Evolutionary conservation across 1,140 invertebrate genomes (phyloP), one percentile per base, ranked within the genome.

Genomic region (Drosophila parabipectinata): DNA sequence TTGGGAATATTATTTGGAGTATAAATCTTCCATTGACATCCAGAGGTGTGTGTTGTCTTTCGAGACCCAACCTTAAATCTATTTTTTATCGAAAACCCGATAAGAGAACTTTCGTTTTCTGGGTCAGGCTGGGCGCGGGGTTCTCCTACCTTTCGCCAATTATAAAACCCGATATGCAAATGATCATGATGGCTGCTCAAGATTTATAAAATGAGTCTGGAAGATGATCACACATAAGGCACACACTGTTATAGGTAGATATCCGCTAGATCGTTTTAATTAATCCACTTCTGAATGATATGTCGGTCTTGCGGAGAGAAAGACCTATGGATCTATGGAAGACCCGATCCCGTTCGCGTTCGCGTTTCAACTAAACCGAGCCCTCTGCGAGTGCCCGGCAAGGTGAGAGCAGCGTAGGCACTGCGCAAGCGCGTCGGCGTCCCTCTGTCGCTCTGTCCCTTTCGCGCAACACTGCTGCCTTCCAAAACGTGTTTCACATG

Each of bases 91-190:
- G n/a, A 55, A 15, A 15, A 12, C 32, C 30, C 30, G 56, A 62
- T 34, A 28, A 52, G 47, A 76, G 60, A 76, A 84, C 80, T 83
- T 84, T 83, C 80, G 51, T 85, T 85, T 69, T 63, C 37, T 41
- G 28, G 44, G 60, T 58, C 57, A 57, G 52, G 15, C 34, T 34
- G 5, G 26, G 26, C 28, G 21, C 47, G 48, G 44, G 61, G 56
- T 55, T 84, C 34, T 37, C 45, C 88, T 94, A 94, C 91, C 94
- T 94, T 94, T 94, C 92, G 93, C 94, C 92, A 93, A 93, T 93
- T 90, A 94, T 91, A 92, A 94, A 94, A 93, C 94, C 94, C 56
- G 94, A 94, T 84, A 94, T 94, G 88, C 94, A 94, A 90, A 94
- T 94, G 88, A 95, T 94, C 94, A 95, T 95, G 61, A 76, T 92